Conservation (phyloP, 2,888 invertebrate genomes). For the Azorinus chamasolen region DNA sequence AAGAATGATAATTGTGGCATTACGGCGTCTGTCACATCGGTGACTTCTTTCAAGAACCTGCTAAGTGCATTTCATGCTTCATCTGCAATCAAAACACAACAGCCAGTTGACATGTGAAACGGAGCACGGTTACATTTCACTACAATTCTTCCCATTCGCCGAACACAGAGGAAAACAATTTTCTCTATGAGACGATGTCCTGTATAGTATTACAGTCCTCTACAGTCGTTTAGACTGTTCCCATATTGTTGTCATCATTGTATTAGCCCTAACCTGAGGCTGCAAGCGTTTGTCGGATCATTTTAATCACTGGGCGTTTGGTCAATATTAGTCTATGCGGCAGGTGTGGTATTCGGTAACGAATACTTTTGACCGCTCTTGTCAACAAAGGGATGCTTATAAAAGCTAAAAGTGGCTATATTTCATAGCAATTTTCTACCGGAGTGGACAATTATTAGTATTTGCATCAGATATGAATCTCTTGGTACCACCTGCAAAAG, state of each 20-base stretch:
- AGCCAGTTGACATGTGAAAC: conserved; percentile 1
- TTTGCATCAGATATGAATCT: too few species aligned
- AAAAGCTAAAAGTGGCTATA: too few species aligned
- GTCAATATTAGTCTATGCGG: conserved; percentile 29
- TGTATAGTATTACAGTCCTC: conserved; percentile 1
- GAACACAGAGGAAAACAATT: neutral
- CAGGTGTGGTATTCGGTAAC: conserved; percentile 18
- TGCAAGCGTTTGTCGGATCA: conserved; percentile 22
- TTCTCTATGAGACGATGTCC: neutral
- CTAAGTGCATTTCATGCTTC: neutral
- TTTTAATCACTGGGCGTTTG: conserved; percentile 22
- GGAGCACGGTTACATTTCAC: neutral
- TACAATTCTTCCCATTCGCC: too few species aligned
- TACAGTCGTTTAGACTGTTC: neutral
- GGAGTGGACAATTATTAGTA: too few species aligned
- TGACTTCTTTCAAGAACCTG: conserved; percentile 5
- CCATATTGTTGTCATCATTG: conserved; percentile 22
- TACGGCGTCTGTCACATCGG: neutral
- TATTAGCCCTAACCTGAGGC: conserved; percentile 15
- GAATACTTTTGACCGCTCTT: too few species aligned
- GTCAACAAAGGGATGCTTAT: too few species aligned
- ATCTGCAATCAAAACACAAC: neutral
- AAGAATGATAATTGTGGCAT: neutral
- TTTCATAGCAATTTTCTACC: too few species aligned
- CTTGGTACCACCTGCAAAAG: too few species aligned